These are phyloP conservation scores for Montipora sp. DNA, from an alignment of 64 coral and sea anemone species.

Conservation along the genomic window DNA sequence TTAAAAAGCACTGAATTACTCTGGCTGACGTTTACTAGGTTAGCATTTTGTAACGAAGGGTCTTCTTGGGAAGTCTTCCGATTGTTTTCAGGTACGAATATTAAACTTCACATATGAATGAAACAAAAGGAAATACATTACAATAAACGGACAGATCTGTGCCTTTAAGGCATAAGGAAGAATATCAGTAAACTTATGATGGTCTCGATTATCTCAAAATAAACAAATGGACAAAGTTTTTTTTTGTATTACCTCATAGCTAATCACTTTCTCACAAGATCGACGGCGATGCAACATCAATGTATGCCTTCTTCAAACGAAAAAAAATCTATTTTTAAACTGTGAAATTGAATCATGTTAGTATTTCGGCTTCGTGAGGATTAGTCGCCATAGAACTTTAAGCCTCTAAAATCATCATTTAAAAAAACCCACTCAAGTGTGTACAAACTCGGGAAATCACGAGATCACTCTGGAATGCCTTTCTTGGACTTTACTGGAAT, in stretches of 20 bases:
- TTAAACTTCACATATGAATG: not conserved
- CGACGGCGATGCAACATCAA: not conserved
- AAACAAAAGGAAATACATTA: not conserved
- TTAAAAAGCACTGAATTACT: not conserved
- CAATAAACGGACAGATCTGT: not conserved
- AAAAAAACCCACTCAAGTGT: conserved; percentile 14
- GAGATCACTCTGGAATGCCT: conserved; percentile 53
- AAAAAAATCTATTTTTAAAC: not conserved
- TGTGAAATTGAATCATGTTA: no score
- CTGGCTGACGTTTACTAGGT: not conserved
- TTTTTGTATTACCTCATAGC: not conserved
- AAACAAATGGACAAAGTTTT: not conserved
- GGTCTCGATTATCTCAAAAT: not conserved
- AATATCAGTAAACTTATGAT: not conserved
- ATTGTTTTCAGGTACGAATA: not conserved
- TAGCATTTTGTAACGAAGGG: not conserved
- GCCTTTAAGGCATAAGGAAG: not conserved
- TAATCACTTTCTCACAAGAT: not conserved
- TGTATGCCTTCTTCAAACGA: not conserved
- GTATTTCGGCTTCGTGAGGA: not conserved
- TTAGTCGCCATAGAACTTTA: not conserved
- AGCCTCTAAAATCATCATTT: not conserved
- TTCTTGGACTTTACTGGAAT: no score
- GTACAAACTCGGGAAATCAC: not conserved
- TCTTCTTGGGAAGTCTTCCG: not conserved